phyloP scores from a whole-genome alignment of 2,113 vertebrate species.

The Cheirogaleus medius region DNA sequence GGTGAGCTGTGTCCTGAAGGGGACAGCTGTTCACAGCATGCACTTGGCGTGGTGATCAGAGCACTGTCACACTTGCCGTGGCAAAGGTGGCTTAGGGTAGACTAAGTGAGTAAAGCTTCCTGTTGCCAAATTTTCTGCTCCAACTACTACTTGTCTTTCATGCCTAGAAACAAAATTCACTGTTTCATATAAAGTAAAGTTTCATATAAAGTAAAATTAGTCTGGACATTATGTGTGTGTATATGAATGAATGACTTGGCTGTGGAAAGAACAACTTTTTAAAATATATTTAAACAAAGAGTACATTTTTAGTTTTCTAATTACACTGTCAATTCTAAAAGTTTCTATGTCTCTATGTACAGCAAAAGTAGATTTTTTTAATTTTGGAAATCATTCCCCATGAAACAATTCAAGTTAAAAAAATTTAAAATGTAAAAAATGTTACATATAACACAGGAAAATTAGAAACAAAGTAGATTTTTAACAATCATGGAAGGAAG shows the following conservation, averaged over 20 bases:
- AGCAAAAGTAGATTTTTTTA: not conserved
- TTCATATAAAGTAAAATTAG: not conserved
- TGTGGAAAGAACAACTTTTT: not conserved
- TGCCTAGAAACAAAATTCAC: not conserved
- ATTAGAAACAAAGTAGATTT: not conserved
- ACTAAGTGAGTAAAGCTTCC: not conserved
- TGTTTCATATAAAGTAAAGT: not conserved
- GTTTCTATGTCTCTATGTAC: not conserved
- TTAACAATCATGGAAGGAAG: not conserved
- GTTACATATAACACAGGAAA: not conserved
- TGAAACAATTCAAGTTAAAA: not conserved
- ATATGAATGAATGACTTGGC: not conserved
- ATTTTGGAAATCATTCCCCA: not conserved
- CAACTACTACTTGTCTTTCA: not conserved
- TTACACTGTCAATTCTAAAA: not conserved
- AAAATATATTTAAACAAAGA: conserved; percentile 16
- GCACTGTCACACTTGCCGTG: not conserved
- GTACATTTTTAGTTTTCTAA: not conserved
- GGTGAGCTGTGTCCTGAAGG: not conserved
- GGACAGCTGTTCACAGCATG: not conserved
- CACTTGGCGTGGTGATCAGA: not conserved
- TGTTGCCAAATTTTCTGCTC: not conserved
- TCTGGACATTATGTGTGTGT: not conserved
- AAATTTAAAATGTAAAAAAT: not conserved
- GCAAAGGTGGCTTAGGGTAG: not conserved